Evolutionary conservation across 2,888 invertebrate genomes (phyloP), one percentile per base, ranked within the genome.

Genomic region (Balanococcus diminutus): DNA sequence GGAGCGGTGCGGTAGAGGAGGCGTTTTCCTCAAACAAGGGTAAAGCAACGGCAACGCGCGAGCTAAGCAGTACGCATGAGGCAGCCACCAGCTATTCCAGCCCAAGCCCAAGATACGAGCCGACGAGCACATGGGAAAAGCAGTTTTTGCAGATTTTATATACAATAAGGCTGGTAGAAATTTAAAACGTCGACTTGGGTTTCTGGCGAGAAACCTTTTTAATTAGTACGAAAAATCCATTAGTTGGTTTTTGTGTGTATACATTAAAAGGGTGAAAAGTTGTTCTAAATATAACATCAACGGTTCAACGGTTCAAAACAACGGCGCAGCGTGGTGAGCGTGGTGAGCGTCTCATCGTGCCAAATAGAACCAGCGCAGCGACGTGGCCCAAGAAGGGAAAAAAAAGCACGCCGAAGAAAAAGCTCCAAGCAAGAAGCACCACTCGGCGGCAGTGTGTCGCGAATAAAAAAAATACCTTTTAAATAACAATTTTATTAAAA

Each of bases 201-300:
- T 67, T 67, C n/a, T 28, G 22, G 28, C 61, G 61, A 67, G 61
- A 25, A 67, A 67, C 25, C 61, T 67, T 67, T 67, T 67, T 67
- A 67, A 67, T 67, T 67, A 67, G 61, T 67, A 67, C 61, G 61
- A 67, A 67, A 67, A 67, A 67, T 67, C 61, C 61, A 67, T 67
- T 67, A 67, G 61, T 67, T 67, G 11, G 61, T 67, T 67, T 67
- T 67, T 11, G 61, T 14, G 28, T 22, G 28, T 22, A 28, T 67
- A 67, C 61, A 67, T 67, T 28, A 67, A 67, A 67, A 67, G 28
- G 56, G 22, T 11, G 28, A 67, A 67, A 19, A 51, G 51, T 51
- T 19, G 61, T 67, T 67, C 61, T 28, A 67, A 67, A 67, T 67
- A 67, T 67, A 67, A 67, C 61, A 67, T 67, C 61, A 67, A 67